Evolutionary conservation across 2,113 vertebrate species (phyloP), one percentile per base, ranked within the genome.

Genomic region (Melanostigma gelatinosum): DNA sequence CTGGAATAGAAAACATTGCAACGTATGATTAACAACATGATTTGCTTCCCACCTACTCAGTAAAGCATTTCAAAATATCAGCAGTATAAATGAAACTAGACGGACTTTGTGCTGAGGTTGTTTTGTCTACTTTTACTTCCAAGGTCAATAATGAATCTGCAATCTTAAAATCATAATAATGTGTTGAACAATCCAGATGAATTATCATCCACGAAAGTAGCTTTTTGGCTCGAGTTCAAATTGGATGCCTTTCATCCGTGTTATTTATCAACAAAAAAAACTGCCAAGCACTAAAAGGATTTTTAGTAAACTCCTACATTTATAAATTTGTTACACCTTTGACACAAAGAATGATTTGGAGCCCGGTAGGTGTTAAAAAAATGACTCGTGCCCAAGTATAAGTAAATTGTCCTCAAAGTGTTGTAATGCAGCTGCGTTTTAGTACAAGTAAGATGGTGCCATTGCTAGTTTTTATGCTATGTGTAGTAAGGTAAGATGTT

Each of bases 161-260:
- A 34, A 4, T 67, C 63, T 67, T 8, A 80, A 76, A 84, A 66
- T 71, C 72, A 57, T 70, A 62, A 62, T 73, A 62, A 55, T 54
- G 24, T 40, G 42, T 55, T 9, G 20, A 64, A 64, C 34, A 66
- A 76, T 67, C 57, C 46, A 57, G 58, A 85, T 80, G 71, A 80
- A 81, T 86, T 40, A 76, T 54, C 18, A 60, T 79, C 58, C 20
- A 50, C 80, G 80, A 69, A 87, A 91, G 83, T 86, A 86, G 69
- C 80, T n/a, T 69, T 82, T 62, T 84, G 85, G 80, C 80, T 34
- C 3, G 1, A n/a, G 60, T 61, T 82, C 85, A 84, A 64, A 60
- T 40, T 52, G 54, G 16, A 46, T 63, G 10, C 69, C 20, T 90
- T 84, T 60, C 42, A 50, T 10, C 13, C 4, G n/a, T 22, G 20